Base-by-base conservation (phyloP, 2,113 vertebrate species). In the Leucosticte australis region DNA sequence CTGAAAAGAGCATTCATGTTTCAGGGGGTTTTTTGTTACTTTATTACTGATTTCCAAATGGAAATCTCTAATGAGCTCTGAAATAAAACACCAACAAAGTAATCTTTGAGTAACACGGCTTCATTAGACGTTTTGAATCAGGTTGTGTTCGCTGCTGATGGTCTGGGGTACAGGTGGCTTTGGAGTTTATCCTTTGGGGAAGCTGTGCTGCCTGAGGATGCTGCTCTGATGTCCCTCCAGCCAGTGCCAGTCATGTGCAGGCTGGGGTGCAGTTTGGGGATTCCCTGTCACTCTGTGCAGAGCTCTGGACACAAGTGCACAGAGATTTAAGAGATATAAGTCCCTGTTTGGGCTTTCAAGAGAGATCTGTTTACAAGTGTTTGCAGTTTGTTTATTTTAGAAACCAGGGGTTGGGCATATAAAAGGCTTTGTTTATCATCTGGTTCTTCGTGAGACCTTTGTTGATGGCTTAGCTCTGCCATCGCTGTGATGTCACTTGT, bases 141-240 rank as follows among this genome's bases (percentile, higher is more conserved):
- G 20, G 18, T 47, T 59, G 47, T 46, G 22, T 27, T 47, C 9
- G 15, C 26, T 80, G 42, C 8, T 26, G 31, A 2, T 57, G 75
- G 33, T 20, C 8, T 3, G 21, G 41, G 31, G 7, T 19, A 10
- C 15, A 1, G 0, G 1, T 68, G 62, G 18, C 60, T 64, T 76
- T 65, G 31, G n/a, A 16, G 27, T 44, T 62, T 8, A 18, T 30
- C 18, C 71, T 0, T 62, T 23, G 13, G 4, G 31, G 52, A 50
- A 63, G 44, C 31, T 59, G 26, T 47, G 8, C 18, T 69, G 37
- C 56, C 41, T 62, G 44, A 14, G 19, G 8, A 0, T 22, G 24
- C 14, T 53, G 31, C 11, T 60, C 59, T 23, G n/a, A 6, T 35
- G 62, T 41, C 9, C 24, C 52, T 49, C 11, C 20, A 20, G 41